A percentile compares a stretch with the other conserved stretches of the same genome.
These are phyloP conservation scores for Acyrthosiphon pisum DNA, from an alignment of 1,140 invertebrate species.

Conservation along the genomic window DNA sequence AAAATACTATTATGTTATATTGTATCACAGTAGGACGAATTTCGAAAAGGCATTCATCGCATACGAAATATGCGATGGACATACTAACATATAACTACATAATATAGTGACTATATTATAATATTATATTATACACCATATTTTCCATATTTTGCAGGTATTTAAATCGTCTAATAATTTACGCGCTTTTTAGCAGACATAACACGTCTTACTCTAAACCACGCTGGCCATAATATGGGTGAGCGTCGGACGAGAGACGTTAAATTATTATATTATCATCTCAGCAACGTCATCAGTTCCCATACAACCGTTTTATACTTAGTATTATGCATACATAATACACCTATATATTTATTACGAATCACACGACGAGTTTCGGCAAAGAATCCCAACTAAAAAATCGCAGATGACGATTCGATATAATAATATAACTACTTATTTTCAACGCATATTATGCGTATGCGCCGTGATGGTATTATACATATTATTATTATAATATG, in stretches of 20 bases:
- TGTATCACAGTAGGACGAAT: conserved; percentile 53
- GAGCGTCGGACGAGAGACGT: neutral
- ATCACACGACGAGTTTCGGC: neutral
- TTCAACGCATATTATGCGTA: neutral
- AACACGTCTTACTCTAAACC: neutral
- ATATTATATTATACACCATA: neutral
- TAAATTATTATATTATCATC: neutral
- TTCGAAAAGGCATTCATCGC: conserved; percentile 46
- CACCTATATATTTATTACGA: neutral
- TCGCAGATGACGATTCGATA: neutral
- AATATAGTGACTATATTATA: neutral
- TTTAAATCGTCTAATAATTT: neutral
- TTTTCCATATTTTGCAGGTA: neutral
- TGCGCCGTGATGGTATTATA: neutral
- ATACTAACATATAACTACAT: neutral
- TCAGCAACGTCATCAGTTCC: neutral
- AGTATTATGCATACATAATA: neutral
- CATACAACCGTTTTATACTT: neutral
- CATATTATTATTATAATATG: too few species aligned
- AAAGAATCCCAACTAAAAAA: neutral
- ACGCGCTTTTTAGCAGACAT: too few species aligned
- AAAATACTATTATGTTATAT: neutral
- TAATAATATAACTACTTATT: neutral
- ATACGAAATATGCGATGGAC: neutral
- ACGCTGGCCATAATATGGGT: neutral